These are phyloP conservation scores for Microtus ochrogaster DNA, from an alignment of 2,113 vertebrate genomes.

Conservation along the genomic window DNA sequence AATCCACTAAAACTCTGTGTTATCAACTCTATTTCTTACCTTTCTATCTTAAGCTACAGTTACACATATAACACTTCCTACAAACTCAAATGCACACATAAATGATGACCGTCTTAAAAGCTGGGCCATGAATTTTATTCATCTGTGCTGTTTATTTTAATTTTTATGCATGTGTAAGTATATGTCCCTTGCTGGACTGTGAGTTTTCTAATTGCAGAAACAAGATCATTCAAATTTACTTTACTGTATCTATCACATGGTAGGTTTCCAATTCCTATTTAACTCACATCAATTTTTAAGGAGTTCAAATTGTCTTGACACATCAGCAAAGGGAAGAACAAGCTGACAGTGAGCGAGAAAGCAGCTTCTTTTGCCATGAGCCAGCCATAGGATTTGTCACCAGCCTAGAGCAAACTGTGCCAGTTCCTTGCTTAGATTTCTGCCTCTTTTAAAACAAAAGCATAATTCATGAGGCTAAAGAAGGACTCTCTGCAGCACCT, in stretches of 20 bases:
- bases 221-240: not conserved
- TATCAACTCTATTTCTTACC: not conserved
- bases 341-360: constrained; percentile 54
- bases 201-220: not conserved
- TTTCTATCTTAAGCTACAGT: not conserved
- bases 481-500: constrained; percentile 61
- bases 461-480: constrained; percentile 78
- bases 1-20: not conserved
- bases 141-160: not conserved
- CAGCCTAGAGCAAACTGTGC: constrained; percentile 68
- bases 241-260: not conserved
- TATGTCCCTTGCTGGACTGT: not conserved
- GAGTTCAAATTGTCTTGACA: constrained; percentile 29
- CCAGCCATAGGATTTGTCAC: constrained; percentile 69
- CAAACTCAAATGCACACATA: not conserved
- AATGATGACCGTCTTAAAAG: not conserved
- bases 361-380: constrained; percentile 2
- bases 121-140: not conserved
- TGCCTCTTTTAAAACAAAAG: constrained; percentile 77
- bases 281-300: not conserved
- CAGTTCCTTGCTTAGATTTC: constrained; percentile 70
- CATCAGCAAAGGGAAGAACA: constrained; percentile 20
- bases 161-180: not conserved
- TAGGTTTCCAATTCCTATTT: constrained; percentile 6
- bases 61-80: too few species aligned